Evolutionary conservation across 2,113 vertebrate genomes (phyloP).

Genomic region (Opisthocomus hoazin): DNA sequence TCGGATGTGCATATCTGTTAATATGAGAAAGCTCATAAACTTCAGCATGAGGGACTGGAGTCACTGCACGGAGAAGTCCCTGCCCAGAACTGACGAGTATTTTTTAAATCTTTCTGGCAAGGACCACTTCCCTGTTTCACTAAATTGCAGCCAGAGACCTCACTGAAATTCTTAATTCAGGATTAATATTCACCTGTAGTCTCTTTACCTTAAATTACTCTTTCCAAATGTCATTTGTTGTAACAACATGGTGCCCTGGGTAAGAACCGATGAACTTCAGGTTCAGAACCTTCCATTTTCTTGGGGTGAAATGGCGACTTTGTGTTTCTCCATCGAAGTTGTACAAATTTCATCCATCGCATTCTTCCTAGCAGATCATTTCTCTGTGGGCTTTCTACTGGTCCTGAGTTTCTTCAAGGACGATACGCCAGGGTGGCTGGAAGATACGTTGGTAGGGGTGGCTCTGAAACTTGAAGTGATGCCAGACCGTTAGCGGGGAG

Average conservation of each 20-base stretch:
- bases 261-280: background rate
- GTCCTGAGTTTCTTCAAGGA: background rate
- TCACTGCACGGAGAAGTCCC: background rate
- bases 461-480: background rate
- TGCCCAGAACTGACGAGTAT: background rate
- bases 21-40: background rate
- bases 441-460: background rate
- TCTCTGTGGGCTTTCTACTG: background rate
- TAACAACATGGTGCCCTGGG: background rate
- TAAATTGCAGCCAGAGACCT: background rate
- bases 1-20: fast-evolving
- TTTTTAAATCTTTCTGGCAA: background rate
- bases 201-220: background rate
- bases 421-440: background rate
- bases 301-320: background rate
- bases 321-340: background rate
- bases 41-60: background rate
- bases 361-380: background rate
- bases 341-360: background rate
- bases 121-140: background rate
- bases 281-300: background rate
- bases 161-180: background rate
- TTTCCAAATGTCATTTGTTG: background rate
- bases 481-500: background rate
- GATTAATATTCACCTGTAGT: background rate